Conservation (phyloP, 2,797 vertebrate genomes). For the Tachyglossus aculeatus region DNA sequence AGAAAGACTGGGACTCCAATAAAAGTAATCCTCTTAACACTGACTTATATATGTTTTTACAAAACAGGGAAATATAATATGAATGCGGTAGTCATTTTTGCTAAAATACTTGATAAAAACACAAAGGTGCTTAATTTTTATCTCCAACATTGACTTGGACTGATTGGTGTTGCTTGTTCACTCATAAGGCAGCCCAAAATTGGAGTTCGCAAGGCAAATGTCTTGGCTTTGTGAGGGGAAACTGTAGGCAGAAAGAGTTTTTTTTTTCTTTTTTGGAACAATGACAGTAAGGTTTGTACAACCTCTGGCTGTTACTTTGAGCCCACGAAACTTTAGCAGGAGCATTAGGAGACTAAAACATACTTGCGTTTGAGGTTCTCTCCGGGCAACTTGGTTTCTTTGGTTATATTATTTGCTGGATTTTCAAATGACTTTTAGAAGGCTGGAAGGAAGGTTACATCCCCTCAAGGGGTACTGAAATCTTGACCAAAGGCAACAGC, state of each 20-base stretch:
- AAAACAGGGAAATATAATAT: slow-evolving; percentile 77
- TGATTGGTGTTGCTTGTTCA: slow-evolving; percentile 58
- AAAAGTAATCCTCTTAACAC: slow-evolving; percentile 77
- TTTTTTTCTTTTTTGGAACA: too few species aligned
- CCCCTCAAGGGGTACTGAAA: too few species aligned
- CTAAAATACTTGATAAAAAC: slow-evolving; percentile 72
- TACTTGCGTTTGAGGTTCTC: background rate
- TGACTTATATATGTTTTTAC: slow-evolving; percentile 73
- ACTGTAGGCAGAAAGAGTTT: too few species aligned
- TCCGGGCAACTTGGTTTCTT: background rate
- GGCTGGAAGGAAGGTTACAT: background rate
- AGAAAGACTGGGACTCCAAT: slow-evolving; percentile 47
- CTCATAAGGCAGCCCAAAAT: slow-evolving; percentile 29
- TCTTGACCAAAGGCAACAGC: background rate
- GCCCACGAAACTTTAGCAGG: background rate
- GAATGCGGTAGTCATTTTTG: slow-evolving; percentile 65
- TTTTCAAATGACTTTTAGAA: background rate
- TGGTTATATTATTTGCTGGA: background rate
- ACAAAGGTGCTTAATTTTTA: slow-evolving; percentile 65
- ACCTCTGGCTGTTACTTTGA: rapidly evolving
- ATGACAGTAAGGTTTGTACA: too few species aligned
- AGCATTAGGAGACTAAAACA: rapidly evolving
- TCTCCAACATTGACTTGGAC: slow-evolving; percentile 47
- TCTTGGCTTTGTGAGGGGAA: too few species aligned
- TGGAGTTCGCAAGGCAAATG: background rate